A percentile compares a stretch with the other conserved stretches of the same genome.
These are phyloP conservation scores for Oryzias javanicus DNA, from an alignment of 2,113 vertebrate species.

Conservation along the genomic window DNA sequence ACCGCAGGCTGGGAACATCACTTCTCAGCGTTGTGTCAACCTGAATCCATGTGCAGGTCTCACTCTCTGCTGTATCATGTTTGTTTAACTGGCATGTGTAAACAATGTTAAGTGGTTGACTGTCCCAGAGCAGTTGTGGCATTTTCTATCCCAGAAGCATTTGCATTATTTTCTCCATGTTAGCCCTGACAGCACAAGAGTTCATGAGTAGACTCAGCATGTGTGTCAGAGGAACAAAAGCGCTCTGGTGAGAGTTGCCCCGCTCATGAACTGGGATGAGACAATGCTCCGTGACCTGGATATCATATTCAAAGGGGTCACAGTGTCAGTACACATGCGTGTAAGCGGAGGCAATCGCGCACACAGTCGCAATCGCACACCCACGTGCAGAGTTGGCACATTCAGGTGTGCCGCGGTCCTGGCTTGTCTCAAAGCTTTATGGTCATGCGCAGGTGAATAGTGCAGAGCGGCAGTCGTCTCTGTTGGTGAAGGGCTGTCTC, in stretches of 20 bases:
- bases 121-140: conserved; percentile 42
- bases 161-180: conserved; percentile 26
- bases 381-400: not conserved
- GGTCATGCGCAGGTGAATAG: conserved; percentile 23
- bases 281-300: conserved; percentile 63
- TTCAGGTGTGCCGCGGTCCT: not conserved
- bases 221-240: conserved; percentile 33
- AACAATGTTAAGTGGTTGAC: conserved; percentile 23
- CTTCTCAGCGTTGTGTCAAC: conserved; percentile 8
- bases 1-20: conserved; percentile 28
- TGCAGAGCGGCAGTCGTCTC: not conserved
- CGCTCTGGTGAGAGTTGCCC: conserved; percentile 22
- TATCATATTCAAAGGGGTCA: conserved; percentile 33
- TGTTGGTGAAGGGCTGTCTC: conserved; percentile 15
- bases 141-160: conserved; percentile 21
- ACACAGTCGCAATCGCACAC: conserved; percentile 9
- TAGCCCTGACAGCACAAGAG: conserved; percentile 13
- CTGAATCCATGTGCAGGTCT: no score
- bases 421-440: conserved; percentile 10
- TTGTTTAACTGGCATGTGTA: conserved; percentile 18
- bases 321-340: conserved; percentile 14
- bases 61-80: conserved; percentile 18
- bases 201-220: conserved; percentile 21
- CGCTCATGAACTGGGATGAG: conserved; percentile 35
- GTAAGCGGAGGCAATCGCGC: not conserved